phyloP scores from a whole-genome alignment of 2,888 invertebrate species.

The Leptogaster cylindrica region DNA sequence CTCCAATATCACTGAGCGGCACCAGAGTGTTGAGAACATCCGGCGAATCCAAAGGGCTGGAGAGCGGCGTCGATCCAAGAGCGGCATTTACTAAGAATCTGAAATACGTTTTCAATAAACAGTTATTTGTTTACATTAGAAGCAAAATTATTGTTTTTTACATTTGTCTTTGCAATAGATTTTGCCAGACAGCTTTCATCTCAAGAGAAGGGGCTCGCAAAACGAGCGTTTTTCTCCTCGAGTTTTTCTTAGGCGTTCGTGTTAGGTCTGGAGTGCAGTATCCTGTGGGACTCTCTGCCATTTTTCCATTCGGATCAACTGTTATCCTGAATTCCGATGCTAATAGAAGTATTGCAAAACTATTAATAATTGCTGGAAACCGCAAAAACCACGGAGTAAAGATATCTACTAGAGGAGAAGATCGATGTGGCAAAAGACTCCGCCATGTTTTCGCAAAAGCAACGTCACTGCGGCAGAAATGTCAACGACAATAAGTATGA shows the following conservation, averaged over 20 bases:
- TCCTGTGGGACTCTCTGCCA: constrained; percentile 76
- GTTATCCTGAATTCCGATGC: constrained; percentile 86
- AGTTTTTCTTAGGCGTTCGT: constrained; percentile 69
- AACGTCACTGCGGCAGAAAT: no score
- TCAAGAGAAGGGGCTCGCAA: constrained; percentile 83
- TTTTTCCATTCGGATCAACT: constrained; percentile 69
- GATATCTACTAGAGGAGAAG: no score
- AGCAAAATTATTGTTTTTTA: no score
- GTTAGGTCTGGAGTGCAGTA: constrained; percentile 74
- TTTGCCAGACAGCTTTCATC: constrained; percentile 90
- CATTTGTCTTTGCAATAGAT: constrained; percentile 86
- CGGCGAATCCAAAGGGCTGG: constrained; percentile 84
- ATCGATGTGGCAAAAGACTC: no score
- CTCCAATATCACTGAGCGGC: constrained; percentile 60
- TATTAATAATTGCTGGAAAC: no score
- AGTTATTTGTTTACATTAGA: neutral
- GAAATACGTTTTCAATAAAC: no score
- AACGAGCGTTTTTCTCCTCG: constrained; percentile 73
- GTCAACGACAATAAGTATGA: no score
- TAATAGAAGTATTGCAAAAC: constrained; percentile 56
- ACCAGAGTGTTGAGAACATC: constrained; percentile 66
- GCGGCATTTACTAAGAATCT: constrained; percentile 85
- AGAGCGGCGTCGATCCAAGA: constrained; percentile 76
- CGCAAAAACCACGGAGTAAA: no score
- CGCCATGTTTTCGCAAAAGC: no score